Conservation (phyloP, 2,888 invertebrate species). For the Chrysolina oricalcia region DNA sequence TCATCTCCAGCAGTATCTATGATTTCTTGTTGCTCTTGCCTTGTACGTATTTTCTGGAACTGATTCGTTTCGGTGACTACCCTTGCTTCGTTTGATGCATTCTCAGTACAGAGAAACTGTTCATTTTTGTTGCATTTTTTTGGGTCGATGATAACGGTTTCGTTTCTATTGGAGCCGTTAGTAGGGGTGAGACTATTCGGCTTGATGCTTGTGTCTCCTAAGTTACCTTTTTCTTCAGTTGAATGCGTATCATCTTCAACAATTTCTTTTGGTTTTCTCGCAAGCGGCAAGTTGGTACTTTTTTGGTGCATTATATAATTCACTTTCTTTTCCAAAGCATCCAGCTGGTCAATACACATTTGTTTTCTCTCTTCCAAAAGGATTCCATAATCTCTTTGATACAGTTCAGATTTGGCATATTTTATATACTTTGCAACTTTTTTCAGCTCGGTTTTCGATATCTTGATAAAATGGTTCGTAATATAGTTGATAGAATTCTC, state of each 20-base stretch:
- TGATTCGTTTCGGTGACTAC: not conserved
- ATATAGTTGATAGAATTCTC: slow-evolving; percentile 6
- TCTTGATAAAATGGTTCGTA: not conserved
- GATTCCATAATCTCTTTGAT: not conserved
- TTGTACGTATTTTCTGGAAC: too few species aligned
- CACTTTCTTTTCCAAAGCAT: not conserved
- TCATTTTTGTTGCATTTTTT: not conserved
- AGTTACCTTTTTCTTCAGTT: not conserved
- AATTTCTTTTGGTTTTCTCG: not conserved
- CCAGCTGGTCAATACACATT: not conserved
- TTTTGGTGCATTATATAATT: not conserved
- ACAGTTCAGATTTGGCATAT: not conserved
- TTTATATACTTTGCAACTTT: not conserved
- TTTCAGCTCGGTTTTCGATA: not conserved
- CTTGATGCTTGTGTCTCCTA: not conserved
- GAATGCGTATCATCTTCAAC: not conserved
- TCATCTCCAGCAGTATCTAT: too few species aligned
- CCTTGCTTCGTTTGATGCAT: not conserved
- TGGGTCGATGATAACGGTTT: not conserved
- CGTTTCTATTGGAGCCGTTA: not conserved
- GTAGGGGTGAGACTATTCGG: not conserved
- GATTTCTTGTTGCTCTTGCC: too few species aligned
- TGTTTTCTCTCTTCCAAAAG: not conserved
- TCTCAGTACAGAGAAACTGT: not conserved
- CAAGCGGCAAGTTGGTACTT: too few species aligned